Percentiles rank a stretch among this genome's conserved stretches.
Conservation (phyloP, 2,113 vertebrate genomes). For the Archocentrus centrarchus region DNA sequence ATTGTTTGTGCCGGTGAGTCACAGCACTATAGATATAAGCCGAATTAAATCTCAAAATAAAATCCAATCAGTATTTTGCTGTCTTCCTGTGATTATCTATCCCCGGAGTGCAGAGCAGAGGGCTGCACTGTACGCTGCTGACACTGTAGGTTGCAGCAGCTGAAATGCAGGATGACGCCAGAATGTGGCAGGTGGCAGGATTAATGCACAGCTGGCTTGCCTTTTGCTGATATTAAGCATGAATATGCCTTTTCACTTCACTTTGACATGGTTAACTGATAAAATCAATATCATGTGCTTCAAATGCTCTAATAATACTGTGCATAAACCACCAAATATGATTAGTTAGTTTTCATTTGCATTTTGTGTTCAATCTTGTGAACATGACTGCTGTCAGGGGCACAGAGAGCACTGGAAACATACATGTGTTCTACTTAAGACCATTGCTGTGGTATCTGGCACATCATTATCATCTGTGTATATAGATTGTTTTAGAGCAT, state of each 20-base stretch:
- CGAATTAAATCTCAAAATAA: constrained; percentile 5
- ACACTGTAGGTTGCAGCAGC: background rate
- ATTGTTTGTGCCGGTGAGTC: background rate
- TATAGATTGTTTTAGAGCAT: no score
- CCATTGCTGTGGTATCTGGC: no score
- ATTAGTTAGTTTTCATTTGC: background rate
- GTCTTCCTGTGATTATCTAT: constrained; percentile 13
- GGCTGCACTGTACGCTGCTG: background rate
- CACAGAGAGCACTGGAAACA: no score
- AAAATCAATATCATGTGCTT: background rate
- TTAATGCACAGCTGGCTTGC: background rate
- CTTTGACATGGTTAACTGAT: background rate
- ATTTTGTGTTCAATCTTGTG: background rate
- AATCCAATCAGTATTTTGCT: background rate
- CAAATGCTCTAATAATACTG: background rate
- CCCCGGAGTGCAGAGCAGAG: background rate
- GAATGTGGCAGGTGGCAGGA: constrained; percentile 1
- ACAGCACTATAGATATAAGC: background rate
- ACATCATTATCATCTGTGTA: no score
- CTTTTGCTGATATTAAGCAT: background rate
- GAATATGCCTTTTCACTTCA: background rate
- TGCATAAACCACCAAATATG: background rate
- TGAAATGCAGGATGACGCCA: background rate
- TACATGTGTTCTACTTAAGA: no score
- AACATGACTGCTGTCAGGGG: no score